These are phyloP conservation scores for Plotosus lineatus DNA, from an alignment of 2,113 vertebrate species.

Conservation along the genomic window DNA sequence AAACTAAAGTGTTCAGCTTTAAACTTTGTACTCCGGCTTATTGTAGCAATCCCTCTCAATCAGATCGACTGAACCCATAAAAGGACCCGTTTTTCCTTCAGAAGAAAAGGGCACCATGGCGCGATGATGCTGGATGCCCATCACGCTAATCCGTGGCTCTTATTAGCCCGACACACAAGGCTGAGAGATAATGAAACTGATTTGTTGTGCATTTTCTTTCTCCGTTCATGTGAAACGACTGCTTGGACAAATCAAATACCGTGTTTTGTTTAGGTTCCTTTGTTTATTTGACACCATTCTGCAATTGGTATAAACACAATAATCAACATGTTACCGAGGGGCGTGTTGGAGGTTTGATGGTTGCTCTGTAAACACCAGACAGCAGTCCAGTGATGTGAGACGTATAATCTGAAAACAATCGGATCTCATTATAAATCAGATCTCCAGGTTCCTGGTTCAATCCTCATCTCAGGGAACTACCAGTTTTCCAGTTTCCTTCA, in stretches of 20 bases:
- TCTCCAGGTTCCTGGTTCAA: neutral
- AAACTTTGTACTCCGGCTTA: neutral
- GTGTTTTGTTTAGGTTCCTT: no score
- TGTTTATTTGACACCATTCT: no score
- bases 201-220: constrained; percentile 31
- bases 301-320: neutral
- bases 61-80: constrained; percentile 21
- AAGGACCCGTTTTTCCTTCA: constrained; percentile 12
- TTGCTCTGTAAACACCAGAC: neutral
- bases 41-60: constrained; percentile 38
- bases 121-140: neutral
- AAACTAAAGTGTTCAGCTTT: constrained; percentile 23
- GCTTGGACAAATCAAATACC: neutral
- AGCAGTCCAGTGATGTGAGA: neutral
- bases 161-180: constrained; percentile 44
- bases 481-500: no score
- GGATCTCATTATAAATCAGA: neutral
- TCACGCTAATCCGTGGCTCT: constrained; percentile 41
- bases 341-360: neutral
- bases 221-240: constrained; percentile 19
- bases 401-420: neutral
- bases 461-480: no score
- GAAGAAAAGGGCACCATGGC: constrained; percentile 24
- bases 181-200: constrained; percentile 43
- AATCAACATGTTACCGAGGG: neutral